Evolutionary conservation across 2,888 invertebrate species (phyloP).

Genomic region (Palloptera scutellata): DNA sequence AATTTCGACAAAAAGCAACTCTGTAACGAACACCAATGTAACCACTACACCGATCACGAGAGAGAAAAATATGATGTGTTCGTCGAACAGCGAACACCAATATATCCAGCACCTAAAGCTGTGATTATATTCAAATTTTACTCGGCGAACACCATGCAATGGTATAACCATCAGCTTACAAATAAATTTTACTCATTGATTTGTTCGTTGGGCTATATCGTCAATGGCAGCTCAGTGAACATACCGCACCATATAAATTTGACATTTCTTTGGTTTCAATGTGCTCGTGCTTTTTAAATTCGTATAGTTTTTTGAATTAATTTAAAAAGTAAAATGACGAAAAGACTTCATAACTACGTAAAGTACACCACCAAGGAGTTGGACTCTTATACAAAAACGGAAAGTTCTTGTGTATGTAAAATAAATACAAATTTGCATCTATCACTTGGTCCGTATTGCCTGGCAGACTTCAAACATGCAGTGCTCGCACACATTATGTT

Average conservation of each 20-base stretch:
- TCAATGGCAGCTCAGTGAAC: background rate
- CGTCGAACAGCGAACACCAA: no score
- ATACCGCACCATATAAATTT: background rate
- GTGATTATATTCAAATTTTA: no score
- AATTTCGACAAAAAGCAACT: no score
- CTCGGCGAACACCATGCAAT: no score
- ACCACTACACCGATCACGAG: no score
- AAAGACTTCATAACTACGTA: constrained; percentile 56
- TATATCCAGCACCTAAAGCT: no score
- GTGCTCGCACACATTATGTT: constrained; percentile 63
- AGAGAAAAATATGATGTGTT: no score
- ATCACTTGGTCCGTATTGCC: constrained; percentile 67
- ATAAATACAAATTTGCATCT: constrained; percentile 65
- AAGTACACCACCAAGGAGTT: constrained; percentile 65
- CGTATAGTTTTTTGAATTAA: background rate
- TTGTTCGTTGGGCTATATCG: background rate
- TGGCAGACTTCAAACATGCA: constrained; percentile 65
- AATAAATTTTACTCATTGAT: no score
- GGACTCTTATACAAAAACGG: constrained; percentile 64
- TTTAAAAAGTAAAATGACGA: constrained; percentile 50
- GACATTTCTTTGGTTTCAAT: constrained; percentile 1
- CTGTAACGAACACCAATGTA: no score
- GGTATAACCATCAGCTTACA: no score
- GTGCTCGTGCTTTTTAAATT: constrained; percentile 6
- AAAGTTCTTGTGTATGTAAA: constrained; percentile 66